Conservation (phyloP, 2,113 vertebrate species). For the Mustela lutreola region DNA sequence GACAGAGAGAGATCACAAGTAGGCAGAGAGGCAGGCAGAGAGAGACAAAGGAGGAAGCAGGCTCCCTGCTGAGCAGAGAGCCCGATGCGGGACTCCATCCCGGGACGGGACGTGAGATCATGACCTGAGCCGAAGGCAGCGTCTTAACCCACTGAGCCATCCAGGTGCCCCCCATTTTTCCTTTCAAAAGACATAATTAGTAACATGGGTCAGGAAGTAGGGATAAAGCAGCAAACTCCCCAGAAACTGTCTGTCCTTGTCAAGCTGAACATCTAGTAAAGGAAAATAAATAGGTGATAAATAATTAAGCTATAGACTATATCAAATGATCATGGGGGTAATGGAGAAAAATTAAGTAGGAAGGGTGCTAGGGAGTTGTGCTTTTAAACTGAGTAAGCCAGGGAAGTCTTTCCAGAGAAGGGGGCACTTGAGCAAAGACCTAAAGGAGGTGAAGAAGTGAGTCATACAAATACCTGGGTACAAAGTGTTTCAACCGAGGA, state of each 20-base stretch:
- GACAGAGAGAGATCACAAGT: too few species aligned
- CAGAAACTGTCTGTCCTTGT: not conserved
- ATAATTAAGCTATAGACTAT: not conserved
- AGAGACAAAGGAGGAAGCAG: too few species aligned
- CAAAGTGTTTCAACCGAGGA: not conserved
- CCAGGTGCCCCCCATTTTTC: not conserved
- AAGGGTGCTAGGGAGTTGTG: not conserved
- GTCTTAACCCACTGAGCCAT: too few species aligned
- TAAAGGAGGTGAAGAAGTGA: not conserved
- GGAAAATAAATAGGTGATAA: not conserved
- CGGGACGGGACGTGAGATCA: too few species aligned
- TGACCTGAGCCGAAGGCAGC: too few species aligned
- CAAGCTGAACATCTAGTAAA: not conserved
- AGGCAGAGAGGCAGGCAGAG: too few species aligned
- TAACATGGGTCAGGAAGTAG: not conserved
- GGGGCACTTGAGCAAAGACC: not conserved
- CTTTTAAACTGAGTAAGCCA: not conserved
- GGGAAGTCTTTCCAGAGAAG: not conserved
- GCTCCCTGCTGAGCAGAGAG: too few species aligned
- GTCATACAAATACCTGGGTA: not conserved
- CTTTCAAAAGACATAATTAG: not conserved
- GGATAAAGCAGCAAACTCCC: not conserved
- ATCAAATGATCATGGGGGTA: not conserved
- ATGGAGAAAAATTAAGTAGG: not conserved
- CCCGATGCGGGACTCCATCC: too few species aligned